A percentile compares a stretch with the other conserved stretches of the same genome.
Evolutionary conservation across 2,888 invertebrate species (phyloP).

Genomic region (Eupithecia centaureata): DNA sequence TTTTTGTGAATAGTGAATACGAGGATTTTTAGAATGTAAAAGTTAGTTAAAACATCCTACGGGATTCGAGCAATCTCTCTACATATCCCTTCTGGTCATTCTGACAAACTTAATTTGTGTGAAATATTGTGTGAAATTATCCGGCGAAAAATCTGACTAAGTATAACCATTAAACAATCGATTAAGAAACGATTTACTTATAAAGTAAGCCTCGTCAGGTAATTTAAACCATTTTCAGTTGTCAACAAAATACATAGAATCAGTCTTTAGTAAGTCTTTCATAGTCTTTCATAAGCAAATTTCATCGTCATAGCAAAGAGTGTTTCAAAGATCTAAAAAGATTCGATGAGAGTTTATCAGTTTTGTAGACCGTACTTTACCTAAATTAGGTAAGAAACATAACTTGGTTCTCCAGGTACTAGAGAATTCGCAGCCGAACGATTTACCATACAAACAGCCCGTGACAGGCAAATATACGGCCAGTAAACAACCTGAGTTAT

Average conservation of each 20-base stretch:
- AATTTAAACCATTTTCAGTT: background rate
- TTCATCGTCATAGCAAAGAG: too few relatives aligned
- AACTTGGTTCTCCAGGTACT: background rate
- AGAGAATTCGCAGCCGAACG: background rate
- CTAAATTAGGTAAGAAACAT: background rate
- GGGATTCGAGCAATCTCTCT: too few relatives aligned
- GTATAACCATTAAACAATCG: background rate
- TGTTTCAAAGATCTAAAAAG: too few relatives aligned
- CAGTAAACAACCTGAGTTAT: constrained; percentile 18
- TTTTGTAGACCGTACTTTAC: background rate
- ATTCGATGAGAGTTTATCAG: background rate
- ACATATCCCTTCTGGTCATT: too few relatives aligned
- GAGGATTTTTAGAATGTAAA: background rate
- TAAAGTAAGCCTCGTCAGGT: background rate
- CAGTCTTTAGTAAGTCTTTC: background rate
- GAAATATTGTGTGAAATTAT: too few relatives aligned
- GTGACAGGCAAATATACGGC: constrained; percentile 26
- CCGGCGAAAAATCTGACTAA: too few relatives aligned
- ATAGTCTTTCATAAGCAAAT: too few relatives aligned
- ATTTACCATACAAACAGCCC: constrained; percentile 8
- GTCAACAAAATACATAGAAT: background rate
- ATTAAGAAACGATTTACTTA: background rate
- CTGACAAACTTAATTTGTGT: too few relatives aligned
- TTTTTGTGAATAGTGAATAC: background rate
- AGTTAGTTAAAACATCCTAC: too few relatives aligned